phyloP scores from a whole-genome alignment of 2,113 vertebrate genomes.

The Siphamia tubifer region DNA sequence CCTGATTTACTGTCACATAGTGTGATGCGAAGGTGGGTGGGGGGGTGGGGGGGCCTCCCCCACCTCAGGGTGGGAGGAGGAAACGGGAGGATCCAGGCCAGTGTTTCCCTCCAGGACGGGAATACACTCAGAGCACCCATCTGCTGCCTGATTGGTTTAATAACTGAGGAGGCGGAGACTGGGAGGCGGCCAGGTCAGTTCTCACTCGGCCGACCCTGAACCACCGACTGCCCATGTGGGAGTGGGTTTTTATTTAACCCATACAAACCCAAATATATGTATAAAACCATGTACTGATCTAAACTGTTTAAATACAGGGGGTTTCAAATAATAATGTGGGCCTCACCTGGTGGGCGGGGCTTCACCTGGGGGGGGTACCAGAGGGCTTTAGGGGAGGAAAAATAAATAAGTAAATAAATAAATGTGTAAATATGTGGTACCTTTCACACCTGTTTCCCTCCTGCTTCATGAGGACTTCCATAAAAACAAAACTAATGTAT shows the following conservation, averaged over 20 bases:
- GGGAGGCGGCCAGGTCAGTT: background rate
- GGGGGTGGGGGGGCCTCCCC: background rate
- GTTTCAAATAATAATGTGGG: too few species aligned
- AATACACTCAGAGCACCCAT: background rate
- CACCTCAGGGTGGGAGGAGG: background rate
- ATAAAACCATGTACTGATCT: too few species aligned
- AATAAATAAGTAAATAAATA: too few species aligned
- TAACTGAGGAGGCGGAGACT: background rate
- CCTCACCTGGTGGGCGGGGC: too few species aligned
- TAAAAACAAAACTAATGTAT: too few species aligned
- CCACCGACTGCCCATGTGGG: background rate
- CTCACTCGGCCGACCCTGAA: background rate
- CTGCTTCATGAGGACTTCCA: too few species aligned
- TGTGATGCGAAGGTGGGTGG: background rate
- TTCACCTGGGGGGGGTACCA: too few species aligned
- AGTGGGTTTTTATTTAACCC: background rate
- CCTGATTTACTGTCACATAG: slow-evolving; percentile 31
- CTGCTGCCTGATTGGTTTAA: background rate
- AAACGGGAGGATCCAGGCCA: background rate
- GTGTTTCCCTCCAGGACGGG: slow-evolving; percentile 28
- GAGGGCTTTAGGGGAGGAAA: too few species aligned
- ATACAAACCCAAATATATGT: too few species aligned
- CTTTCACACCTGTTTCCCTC: too few species aligned
- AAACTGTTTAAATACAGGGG: too few species aligned
- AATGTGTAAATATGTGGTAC: too few species aligned